Conservation (phyloP, 2,113 vertebrate genomes). For the Gobio gobio region DNA sequence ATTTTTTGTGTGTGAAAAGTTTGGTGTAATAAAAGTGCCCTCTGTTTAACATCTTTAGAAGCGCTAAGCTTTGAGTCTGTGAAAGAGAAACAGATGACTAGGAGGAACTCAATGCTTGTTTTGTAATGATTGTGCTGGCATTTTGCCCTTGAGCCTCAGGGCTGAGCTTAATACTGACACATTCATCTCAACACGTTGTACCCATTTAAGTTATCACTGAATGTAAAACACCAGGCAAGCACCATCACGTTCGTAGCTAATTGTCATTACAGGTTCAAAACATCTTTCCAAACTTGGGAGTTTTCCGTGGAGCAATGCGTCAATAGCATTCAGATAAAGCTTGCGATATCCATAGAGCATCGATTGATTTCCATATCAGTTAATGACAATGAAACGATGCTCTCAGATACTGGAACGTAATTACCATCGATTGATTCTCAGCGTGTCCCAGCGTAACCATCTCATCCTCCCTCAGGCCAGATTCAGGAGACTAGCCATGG, state of each 20-base stretch:
- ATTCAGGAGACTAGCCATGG: slow-evolving; percentile 46
- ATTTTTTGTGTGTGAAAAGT: slow-evolving; percentile 32
- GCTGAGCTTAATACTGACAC: neutral
- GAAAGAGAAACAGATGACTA: neutral
- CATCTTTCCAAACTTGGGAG: neutral
- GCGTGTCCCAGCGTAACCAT: slow-evolving; percentile 1
- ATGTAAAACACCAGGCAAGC: neutral
- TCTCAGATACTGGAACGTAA: slow-evolving; percentile 47
- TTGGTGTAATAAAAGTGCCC: slow-evolving; percentile 24
- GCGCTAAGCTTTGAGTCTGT: neutral
- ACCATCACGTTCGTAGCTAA: neutral
- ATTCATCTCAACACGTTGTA: neutral
- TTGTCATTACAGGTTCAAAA: slow-evolving; percentile 43
- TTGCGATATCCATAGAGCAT: slow-evolving; percentile 48
- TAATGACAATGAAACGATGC: slow-evolving; percentile 53
- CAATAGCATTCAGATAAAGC: slow-evolving; percentile 46
- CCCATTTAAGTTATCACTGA: neutral
- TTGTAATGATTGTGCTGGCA: neutral
- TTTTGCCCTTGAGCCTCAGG: neutral
- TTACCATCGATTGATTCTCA: slow-evolving; percentile 49
- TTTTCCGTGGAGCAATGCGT: slow-evolving; percentile 15
- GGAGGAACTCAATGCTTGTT: neutral
- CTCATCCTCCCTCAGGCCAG: slow-evolving; percentile 31
- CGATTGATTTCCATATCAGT: slow-evolving; percentile 57
- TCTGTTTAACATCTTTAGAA: neutral